A percentile compares a stretch with the other conserved stretches of the same genome.
These are phyloP conservation scores for Corythornis cristatus DNA, from an alignment of 2,113 vertebrate species.

Conservation along the genomic window DNA sequence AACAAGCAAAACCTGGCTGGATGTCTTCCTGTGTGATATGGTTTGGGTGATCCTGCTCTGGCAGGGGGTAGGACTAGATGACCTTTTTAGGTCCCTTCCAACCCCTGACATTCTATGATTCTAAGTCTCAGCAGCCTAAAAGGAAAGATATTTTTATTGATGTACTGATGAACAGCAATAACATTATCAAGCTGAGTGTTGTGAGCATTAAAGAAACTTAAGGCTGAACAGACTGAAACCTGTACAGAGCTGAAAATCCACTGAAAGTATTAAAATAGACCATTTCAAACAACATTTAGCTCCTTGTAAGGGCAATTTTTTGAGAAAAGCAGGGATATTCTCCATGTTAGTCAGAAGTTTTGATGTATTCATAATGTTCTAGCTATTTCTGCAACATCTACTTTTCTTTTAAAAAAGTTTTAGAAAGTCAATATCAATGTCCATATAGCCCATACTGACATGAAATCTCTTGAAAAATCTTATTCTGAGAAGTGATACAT, in stretches of 20 bases:
- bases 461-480: background rate
- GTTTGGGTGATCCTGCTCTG: no score
- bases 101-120: no score
- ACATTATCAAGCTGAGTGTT: background rate
- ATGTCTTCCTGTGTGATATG: no score
- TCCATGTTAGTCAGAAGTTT: background rate
- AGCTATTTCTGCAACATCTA: background rate
- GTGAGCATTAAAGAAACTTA: background rate
- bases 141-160: background rate
- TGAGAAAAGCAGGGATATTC: background rate
- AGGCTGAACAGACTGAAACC: background rate
- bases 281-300: background rate
- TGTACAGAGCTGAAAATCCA: background rate
- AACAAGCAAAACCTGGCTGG: no score
- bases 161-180: background rate
- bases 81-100: no score
- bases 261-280: background rate
- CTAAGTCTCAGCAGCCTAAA: background rate
- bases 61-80: no score
- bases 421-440: background rate
- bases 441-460: background rate
- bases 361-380: background rate
- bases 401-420: background rate
- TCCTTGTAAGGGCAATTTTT: background rate
- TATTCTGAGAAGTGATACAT: background rate